phyloP scores from a whole-genome alignment of 2,797 vertebrate species.

The Nyctalus aviator region DNA sequence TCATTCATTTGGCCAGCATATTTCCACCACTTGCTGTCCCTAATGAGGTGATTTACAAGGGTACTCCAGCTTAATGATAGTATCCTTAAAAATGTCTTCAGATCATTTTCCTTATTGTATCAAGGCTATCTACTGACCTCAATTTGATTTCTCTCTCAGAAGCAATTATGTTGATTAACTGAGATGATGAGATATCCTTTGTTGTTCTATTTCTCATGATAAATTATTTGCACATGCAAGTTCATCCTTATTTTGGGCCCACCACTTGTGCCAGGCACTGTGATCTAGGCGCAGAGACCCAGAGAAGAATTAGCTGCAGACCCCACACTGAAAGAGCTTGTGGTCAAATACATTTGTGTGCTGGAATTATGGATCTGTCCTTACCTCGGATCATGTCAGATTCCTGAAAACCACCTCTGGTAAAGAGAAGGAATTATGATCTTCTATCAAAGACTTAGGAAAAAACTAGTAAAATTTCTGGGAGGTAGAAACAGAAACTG shows the following conservation, averaged over 20 bases:
- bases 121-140: slow-evolving; percentile 50
- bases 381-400: neutral
- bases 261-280: neutral
- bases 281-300: neutral
- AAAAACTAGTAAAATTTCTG: neutral
- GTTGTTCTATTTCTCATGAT: slow-evolving; percentile 44
- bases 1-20: neutral
- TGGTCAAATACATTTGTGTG: neutral
- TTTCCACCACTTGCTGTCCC: neutral
- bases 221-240: slow-evolving; percentile 64
- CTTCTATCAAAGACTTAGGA: neutral
- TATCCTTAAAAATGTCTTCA: slow-evolving; percentile 40
- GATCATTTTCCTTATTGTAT: slow-evolving; percentile 48
- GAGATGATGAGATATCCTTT: slow-evolving; percentile 58
- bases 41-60: neutral
- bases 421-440: neutral
- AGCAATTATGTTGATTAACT: slow-evolving; percentile 63
- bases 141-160: slow-evolving; percentile 67
- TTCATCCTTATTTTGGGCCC: slow-evolving; percentile 32
- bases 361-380: neutral
- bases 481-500: neutral
- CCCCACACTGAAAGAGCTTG: neutral
- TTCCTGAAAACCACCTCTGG: neutral
- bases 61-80: neutral
- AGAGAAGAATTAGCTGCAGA: neutral